Evolutionary conservation across 2,888 invertebrate species (phyloP), one percentile per base, ranked within the genome.

Genomic region (Cryptophagus acutangulus): DNA sequence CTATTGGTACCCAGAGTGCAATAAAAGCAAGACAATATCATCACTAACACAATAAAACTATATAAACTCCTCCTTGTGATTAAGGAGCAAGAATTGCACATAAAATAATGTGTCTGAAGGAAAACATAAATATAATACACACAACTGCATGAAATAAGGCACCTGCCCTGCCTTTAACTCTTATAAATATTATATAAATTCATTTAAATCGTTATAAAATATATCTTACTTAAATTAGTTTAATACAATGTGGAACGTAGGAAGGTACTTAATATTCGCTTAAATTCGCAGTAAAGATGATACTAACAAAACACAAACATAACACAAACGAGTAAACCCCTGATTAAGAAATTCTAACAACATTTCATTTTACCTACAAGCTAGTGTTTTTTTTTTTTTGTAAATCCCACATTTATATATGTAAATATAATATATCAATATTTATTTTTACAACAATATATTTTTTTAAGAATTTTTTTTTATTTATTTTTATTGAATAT

Each of bases 41-140:
- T 31, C 31, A 15, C 31, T 31, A 31, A 3, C 12, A 8, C 14
- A 31, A 31, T 31, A 15, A 15, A 31, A 31, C n/a, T n/a, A 31
- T 13, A 31, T 3, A 15, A 31, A 31, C 16, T 31, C n/a, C 16
- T 31, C 12, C 16, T 29, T 10, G 5, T 29, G 16, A n/a, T 26
- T 31, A 46, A 47, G 54, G 48, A 50, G 45, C 46, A 43, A 45
- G n/a, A n/a, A 56, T 55, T 58, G 52, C 54, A 58, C 56, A 61
- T 52, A 58, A 52, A 51, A 54, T 44, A 53, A 52, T 58, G 54
- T 57, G 55, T 51, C 52, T n/a, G n/a, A n/a, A n/a, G n/a, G n/a
- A n/a, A 51, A 52, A 51, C 36, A 51, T 38, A 48, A 46, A 49
- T n/a, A n/a, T 49, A 47, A 49, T 51, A 49, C 55, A 55, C 52